These are phyloP conservation scores for Thysanoteuthis rhombus DNA, from an alignment of 2,888 invertebrate species.

Conservation along the genomic window DNA sequence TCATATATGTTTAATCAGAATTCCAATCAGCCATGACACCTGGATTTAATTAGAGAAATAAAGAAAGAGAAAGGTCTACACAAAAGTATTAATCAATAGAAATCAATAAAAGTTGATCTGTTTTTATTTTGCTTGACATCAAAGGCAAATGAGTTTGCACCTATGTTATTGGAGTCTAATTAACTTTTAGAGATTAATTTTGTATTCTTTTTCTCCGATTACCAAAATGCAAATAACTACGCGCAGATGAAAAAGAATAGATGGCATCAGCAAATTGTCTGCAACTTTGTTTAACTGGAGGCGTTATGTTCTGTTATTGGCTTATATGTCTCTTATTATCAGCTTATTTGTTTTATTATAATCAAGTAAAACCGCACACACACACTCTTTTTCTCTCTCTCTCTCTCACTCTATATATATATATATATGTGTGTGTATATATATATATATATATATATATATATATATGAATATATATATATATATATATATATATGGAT, in stretches of 20 bases:
- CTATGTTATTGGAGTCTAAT: background rate
- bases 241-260: background rate
- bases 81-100: background rate
- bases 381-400: too few relatives aligned
- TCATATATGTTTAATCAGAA: background rate
- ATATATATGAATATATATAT: background rate
- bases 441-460: too few relatives aligned
- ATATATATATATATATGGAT: too few relatives aligned
- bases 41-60: background rate
- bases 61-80: background rate
- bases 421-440: too few relatives aligned
- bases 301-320: background rate
- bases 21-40: background rate
- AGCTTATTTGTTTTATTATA: background rate
- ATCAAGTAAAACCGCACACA: too few relatives aligned
- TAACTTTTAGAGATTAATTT: background rate
- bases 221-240: background rate
- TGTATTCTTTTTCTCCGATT: background rate
- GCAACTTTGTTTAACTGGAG: background rate
- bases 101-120: background rate
- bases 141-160: constrained; percentile 12
- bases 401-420: too few relatives aligned
- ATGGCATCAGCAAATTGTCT: background rate
- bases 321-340: background rate
- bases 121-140: background rate